Evolutionary conservation across 92 coral and sea anemone species (phyloP).

Genomic region (Actinernus sp.): DNA sequence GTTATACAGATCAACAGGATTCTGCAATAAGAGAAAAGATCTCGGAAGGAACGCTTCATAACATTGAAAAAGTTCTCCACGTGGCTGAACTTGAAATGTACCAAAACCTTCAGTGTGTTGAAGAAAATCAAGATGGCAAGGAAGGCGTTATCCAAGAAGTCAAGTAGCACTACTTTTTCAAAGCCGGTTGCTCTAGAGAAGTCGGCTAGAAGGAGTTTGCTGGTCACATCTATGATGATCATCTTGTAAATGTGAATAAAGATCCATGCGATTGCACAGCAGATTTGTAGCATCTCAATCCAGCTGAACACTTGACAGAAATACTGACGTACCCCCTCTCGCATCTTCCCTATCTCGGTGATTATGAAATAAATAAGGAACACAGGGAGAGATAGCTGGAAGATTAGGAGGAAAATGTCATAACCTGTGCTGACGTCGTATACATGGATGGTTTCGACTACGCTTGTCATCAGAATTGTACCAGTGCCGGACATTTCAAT

Average conservation of each 20-base stretch:
- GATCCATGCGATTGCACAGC: slow-evolving; percentile 29
- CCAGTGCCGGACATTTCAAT: slow-evolving; percentile 40
- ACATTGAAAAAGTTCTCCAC: slow-evolving; percentile 44
- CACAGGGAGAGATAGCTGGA: slow-evolving; percentile 29
- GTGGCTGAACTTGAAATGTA: slow-evolving; percentile 27
- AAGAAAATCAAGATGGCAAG: slow-evolving; percentile 59
- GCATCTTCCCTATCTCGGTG: slow-evolving; percentile 21
- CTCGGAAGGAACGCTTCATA: slow-evolving; percentile 20
- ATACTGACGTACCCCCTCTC: slow-evolving; percentile 3
- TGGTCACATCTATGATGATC: slow-evolving; percentile 23
- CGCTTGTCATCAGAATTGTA: slow-evolving; percentile 11
- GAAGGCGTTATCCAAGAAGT: slow-evolving; percentile 32
- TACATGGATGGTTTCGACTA: slow-evolving; percentile 32
- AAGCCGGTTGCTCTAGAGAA: slow-evolving; percentile 43
- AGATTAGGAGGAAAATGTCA: slow-evolving; percentile 27
- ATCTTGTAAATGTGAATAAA: slow-evolving; percentile 36
- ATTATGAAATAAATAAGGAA: slow-evolving; percentile 32
- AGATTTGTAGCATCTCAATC: slow-evolving; percentile 43
- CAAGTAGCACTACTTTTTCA: slow-evolving; percentile 24
- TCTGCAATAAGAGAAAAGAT: slow-evolving; percentile 16
- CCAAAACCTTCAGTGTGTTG: slow-evolving; percentile 57
- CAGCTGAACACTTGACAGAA: slow-evolving; percentile 49
- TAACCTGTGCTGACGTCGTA: slow-evolving; percentile 50
- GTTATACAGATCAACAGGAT: slow-evolving; percentile 21
- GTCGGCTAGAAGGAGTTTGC: slow-evolving; percentile 17